Percentiles rank a stretch among this genome's conserved stretches.
These are phyloP conservation scores for Thaleichthys pacificus DNA, from an alignment of 2,797 vertebrate genomes.

Conservation along the genomic window DNA sequence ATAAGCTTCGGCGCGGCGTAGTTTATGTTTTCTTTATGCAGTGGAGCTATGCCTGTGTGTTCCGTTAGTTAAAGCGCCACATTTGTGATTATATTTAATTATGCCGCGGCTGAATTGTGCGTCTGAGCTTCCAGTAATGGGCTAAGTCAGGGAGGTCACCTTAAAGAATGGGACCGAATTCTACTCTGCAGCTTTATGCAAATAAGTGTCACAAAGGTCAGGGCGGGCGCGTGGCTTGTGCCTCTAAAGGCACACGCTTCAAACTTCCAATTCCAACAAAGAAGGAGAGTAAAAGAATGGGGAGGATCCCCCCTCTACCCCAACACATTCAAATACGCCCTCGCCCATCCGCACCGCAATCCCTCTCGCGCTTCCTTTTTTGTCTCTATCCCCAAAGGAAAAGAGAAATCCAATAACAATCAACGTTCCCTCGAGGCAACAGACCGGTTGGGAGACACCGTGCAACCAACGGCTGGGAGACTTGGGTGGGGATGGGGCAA, in stretches of 20 bases:
- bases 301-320: constrained; percentile 21
- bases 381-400: constrained; percentile 28
- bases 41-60: background rate
- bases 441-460: constrained; percentile 43
- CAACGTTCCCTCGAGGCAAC: constrained; percentile 50
- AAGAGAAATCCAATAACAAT: constrained; percentile 49
- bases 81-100: constrained; percentile 14
- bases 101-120: constrained; percentile 7
- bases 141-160: constrained; percentile 29
- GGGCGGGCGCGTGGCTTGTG: constrained; percentile 55
- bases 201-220: constrained; percentile 55
- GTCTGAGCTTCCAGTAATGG: constrained; percentile 32
- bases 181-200: constrained; percentile 59
- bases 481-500: background rate
- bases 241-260: constrained; percentile 53
- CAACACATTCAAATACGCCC: constrained; percentile 14
- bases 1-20: background rate
- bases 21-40: background rate
- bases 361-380: constrained; percentile 32
- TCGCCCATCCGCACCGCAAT: constrained; percentile 28
- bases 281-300: constrained; percentile 44
- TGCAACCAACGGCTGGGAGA: constrained; percentile 43
- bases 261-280: constrained; percentile 57
- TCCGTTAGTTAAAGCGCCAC: constrained; percentile 17
- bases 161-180: constrained; percentile 35